Conservation (phyloP, 2,797 vertebrate genomes). For the Galago senegalensis region DNA sequence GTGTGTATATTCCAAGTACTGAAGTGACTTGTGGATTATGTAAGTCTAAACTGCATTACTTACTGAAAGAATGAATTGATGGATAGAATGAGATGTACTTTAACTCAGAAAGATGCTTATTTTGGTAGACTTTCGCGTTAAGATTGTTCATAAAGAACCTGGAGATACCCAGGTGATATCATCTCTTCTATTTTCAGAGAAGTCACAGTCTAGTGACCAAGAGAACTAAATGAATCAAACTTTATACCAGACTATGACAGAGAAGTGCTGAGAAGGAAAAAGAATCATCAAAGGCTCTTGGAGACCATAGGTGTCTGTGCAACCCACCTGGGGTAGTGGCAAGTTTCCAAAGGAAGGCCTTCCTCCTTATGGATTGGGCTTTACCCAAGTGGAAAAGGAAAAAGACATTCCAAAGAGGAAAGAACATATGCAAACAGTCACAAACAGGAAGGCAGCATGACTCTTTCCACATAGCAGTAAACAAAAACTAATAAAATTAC, state of each 20-base stretch:
- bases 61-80: conserved; percentile 11
- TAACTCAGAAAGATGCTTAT: background rate
- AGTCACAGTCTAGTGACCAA: background rate
- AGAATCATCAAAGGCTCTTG: background rate
- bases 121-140: background rate
- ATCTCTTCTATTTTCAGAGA: background rate
- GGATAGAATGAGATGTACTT: background rate
- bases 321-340: background rate
- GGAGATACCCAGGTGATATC: background rate
- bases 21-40: background rate
- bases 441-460: background rate
- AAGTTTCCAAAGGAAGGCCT: background rate
- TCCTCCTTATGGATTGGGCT: background rate
- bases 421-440: background rate
- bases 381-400: background rate
- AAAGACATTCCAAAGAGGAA: background rate
- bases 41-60: background rate
- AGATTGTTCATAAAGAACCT: background rate
- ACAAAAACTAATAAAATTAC: background rate
- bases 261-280: background rate
- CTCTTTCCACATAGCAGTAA: background rate
- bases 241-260: background rate
- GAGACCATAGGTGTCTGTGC: background rate
- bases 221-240: background rate
- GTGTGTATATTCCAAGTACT: background rate